Conservation (phyloP, 2,888 invertebrate species). For the Mesoligia furuncula region DNA sequence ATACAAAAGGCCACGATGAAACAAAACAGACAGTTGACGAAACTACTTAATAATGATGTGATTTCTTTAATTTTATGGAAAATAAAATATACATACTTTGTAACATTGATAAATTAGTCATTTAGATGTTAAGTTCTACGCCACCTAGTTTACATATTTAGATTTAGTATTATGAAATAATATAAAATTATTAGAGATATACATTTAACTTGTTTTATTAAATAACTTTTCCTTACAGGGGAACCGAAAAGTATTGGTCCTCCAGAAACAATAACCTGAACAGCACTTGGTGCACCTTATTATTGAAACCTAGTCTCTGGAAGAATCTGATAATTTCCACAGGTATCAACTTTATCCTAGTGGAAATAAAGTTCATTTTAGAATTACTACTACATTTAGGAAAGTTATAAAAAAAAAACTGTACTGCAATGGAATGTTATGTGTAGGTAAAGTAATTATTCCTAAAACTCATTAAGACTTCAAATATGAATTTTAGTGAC, state of each 20-base stretch:
- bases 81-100: constrained; percentile 73
- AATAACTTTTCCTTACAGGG: neutral
- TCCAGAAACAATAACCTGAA: neutral
- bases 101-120: constrained; percentile 85
- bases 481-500: neutral
- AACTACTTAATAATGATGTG: constrained; percentile 86
- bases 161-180: constrained; percentile 76
- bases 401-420: neutral
- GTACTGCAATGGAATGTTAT: neutral
- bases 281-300: no score
- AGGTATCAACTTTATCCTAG: neutral
- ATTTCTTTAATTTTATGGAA: constrained; percentile 81
- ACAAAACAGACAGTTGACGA: constrained; percentile 66
- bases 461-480: neutral
- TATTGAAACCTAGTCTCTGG: neutral
- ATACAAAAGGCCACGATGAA: constrained; percentile 86
- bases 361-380: neutral
- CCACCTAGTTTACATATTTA: constrained; percentile 74
- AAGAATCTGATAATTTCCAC: neutral
- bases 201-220: constrained; percentile 52
- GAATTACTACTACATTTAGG: neutral
- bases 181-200: constrained; percentile 71
- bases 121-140: constrained; percentile 82
- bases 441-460: neutral
- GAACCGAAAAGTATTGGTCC: neutral